Conservation (phyloP, 2,888 invertebrate species). For the Acanthosepion lycidas region DNA sequence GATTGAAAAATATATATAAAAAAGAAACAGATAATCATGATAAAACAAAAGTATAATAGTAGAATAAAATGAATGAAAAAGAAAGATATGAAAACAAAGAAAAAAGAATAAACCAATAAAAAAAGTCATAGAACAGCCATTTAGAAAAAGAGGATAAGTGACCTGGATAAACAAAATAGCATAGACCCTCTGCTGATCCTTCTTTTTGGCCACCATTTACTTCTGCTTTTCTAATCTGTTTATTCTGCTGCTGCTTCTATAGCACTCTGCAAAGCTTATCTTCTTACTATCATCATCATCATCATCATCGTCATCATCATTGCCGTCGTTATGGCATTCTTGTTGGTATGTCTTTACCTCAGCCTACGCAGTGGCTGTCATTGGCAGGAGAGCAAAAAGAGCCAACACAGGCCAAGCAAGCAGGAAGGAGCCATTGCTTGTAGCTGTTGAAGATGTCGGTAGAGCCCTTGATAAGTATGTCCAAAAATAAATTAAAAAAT, state of each 20-base stretch:
- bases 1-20: neutral
- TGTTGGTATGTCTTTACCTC: neutral
- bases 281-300: neutral
- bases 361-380: slow-evolving; percentile 5
- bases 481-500: neutral
- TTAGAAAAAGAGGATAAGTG: neutral
- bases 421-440: slow-evolving; percentile 15
- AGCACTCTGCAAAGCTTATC: neutral
- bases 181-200: neutral
- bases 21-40: neutral
- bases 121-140: neutral
- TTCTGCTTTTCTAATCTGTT: neutral
- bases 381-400: neutral
- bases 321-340: neutral
- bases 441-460: neutral
- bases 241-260: neutral
- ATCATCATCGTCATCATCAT: slow-evolving; percentile 17
- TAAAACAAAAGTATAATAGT: neutral
- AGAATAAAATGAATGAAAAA: neutral
- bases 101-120: neutral
- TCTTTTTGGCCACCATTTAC: neutral
- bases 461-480: neutral
- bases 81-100: neutral
- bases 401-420: neutral
- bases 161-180: neutral